phyloP scores from a whole-genome alignment of 2,797 vertebrate species.

The Coilia nasus region DNA sequence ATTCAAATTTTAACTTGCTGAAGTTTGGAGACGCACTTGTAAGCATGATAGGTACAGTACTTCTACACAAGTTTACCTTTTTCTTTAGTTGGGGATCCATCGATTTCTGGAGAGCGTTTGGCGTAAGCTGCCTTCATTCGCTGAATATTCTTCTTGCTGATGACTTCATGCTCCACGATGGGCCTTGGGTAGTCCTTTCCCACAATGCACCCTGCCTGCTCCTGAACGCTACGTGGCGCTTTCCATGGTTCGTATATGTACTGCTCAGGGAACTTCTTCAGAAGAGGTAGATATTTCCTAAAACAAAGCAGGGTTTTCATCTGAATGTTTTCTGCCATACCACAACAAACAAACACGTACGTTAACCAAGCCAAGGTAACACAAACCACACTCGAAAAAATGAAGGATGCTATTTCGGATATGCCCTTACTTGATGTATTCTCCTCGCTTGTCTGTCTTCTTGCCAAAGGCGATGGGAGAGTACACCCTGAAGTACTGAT shows the following conservation, averaged over 20 bases:
- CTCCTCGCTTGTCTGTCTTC: constrained; percentile 75
- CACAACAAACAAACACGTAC: not conserved
- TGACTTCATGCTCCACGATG: constrained; percentile 66
- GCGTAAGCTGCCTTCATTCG: constrained; percentile 76
- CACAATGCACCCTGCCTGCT: constrained; percentile 76
- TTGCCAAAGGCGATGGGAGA: constrained; percentile 75
- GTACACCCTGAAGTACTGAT: constrained; percentile 76
- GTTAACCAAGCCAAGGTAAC: not conserved
- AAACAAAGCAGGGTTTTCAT: constrained; percentile 14
- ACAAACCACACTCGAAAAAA: not conserved
- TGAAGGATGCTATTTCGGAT: not conserved
- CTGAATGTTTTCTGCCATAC: not conserved
- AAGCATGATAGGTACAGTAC: not conserved
- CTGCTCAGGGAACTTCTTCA: constrained; percentile 71
- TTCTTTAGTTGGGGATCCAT: constrained; percentile 52
- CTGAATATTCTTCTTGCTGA: constrained; percentile 73
- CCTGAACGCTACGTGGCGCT: constrained; percentile 69
- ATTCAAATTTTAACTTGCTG: not conserved
- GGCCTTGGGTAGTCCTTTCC: constrained; percentile 77
- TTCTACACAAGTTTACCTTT: constrained; percentile 48
- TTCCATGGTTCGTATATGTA: constrained; percentile 80
- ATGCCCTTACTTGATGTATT: constrained; percentile 74
- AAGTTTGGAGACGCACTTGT: not conserved
- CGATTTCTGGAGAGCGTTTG: constrained; percentile 52
- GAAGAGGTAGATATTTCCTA: constrained; percentile 78